phyloP scores from a whole-genome alignment of 2,888 invertebrate genomes.

The Agriopis marginaria region DNA sequence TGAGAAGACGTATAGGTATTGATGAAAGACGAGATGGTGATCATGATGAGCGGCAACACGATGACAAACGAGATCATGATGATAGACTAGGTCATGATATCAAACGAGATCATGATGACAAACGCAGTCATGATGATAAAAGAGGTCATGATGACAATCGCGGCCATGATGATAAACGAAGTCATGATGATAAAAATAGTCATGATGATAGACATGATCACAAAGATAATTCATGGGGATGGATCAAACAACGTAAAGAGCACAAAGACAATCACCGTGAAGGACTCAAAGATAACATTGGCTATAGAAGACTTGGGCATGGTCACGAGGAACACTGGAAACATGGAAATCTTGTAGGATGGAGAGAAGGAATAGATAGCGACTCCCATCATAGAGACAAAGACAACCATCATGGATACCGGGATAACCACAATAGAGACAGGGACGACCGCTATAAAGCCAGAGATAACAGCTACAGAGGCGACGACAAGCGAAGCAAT shows the following conservation, averaged over 20 bases:
- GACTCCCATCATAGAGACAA: not conserved
- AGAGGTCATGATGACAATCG: not conserved
- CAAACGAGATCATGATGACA: not conserved
- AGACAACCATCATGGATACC: not conserved
- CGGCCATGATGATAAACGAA: not conserved
- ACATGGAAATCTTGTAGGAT: constrained; percentile 22
- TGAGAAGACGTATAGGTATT: not conserved
- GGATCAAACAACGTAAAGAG: not conserved
- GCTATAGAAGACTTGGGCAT: not conserved
- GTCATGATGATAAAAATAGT: constrained; percentile 22
- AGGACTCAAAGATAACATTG: not conserved
- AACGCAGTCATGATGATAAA: not conserved
- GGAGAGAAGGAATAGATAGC: constrained; percentile 15
- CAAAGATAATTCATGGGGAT: constrained; percentile 5
- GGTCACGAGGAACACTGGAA: constrained; percentile 26
- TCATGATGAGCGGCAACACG: no score
- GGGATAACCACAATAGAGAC: not conserved
- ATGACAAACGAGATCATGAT: constrained; percentile 1
- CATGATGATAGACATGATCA: constrained; percentile 11
- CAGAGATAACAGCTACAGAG: not conserved
- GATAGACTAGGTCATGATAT: no score
- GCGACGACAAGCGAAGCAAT: not conserved
- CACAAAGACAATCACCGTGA: not conserved
- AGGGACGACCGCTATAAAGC: not conserved
- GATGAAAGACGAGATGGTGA: not conserved